Evolutionary conservation across 2,888 invertebrate species (phyloP).

Genomic region (Caenorhabditis imperialis): DNA sequence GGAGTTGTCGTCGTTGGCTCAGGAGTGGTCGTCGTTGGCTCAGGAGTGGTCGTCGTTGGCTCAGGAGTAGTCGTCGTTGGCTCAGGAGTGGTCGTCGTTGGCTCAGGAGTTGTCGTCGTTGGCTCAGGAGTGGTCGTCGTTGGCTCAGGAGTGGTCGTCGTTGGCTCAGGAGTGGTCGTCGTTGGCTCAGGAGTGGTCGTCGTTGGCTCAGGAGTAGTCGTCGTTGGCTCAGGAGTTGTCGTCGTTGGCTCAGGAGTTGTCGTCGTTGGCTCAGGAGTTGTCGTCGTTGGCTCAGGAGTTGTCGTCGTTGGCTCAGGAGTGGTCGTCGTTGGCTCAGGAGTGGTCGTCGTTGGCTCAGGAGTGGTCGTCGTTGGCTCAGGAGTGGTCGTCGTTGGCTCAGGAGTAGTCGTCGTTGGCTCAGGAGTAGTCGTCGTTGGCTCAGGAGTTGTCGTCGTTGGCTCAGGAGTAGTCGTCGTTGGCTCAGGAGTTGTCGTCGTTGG

Average conservation of each 20-base stretch:
- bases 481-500: too few species aligned
- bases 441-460: too few species aligned
- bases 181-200: neutral
- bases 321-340: constrained; percentile 11
- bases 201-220: neutral
- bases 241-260: too few species aligned
- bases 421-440: too few species aligned
- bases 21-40: neutral
- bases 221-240: neutral
- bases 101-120: neutral
- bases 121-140: neutral
- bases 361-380: too few species aligned
- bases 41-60: constrained; percentile 1
- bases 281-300: neutral
- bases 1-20: constrained; percentile 1
- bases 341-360: neutral
- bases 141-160: neutral
- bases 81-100: neutral
- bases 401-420: too few species aligned
- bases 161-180: neutral
- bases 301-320: neutral
- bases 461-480: too few species aligned
- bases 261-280: neutral
- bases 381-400: too few species aligned
- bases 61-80: neutral